Conservation (phyloP, 2,797 vertebrate species). For the Darevskia nairensis region DNA sequence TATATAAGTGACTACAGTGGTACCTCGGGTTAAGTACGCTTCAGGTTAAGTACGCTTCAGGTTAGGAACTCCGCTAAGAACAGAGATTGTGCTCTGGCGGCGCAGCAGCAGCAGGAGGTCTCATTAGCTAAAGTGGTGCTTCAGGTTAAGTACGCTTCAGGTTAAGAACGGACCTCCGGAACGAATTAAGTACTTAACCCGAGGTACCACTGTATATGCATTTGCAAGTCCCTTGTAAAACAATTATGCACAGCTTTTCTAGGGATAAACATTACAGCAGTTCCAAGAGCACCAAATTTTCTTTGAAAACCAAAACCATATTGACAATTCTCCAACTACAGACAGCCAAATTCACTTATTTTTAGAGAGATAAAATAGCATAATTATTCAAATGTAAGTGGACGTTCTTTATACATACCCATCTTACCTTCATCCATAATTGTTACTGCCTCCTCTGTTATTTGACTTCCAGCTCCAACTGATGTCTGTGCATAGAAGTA, state of each 20-base stretch:
- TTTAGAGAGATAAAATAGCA: neutral
- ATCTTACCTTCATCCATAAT: constrained; percentile 94
- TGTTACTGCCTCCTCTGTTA: constrained; percentile 90
- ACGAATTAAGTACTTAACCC: no score
- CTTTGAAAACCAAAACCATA: neutral
- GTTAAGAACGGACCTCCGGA: no score
- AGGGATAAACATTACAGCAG: neutral
- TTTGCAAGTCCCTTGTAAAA: neutral
- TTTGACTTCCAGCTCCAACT: constrained; percentile 86
- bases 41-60: no score
- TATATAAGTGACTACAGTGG: neutral
- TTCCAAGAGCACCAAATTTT: constrained; percentile 23
- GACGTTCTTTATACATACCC: constrained; percentile 75
- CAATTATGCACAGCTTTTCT: constrained; percentile 23
- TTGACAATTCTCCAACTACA: constrained; percentile 23
- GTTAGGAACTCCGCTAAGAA: no score
- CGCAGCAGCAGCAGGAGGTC: no score
- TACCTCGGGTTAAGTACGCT: no score
- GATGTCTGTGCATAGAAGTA: constrained; percentile 92
- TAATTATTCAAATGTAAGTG: neutral
- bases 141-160: no score
- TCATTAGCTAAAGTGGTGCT: no score
- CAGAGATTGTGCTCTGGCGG: no score
- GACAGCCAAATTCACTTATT: constrained; percentile 30
- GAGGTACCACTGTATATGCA: neutral